Evolutionary conservation across 1,140 invertebrate species (phyloP).

Genomic region (Drosophila grimshawi): DNA sequence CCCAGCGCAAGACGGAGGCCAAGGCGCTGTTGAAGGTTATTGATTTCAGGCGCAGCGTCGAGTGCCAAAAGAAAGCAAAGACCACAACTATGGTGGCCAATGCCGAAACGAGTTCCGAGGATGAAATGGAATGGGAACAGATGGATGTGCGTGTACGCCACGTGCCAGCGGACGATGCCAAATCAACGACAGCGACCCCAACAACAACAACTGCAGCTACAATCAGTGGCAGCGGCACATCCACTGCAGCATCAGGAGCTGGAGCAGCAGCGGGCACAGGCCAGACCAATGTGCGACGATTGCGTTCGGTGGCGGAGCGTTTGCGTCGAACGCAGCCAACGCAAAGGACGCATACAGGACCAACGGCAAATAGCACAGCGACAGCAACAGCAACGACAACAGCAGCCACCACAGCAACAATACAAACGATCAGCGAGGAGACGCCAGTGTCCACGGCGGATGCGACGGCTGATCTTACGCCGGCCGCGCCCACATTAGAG

Average conservation of each 20-base stretch:
- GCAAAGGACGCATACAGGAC: conserved; percentile 17
- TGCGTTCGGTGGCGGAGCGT: conserved; percentile 35
- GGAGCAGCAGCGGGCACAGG: conserved; percentile 14
- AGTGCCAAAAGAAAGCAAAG: conserved; percentile 55
- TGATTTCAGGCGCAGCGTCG: conserved; percentile 86
- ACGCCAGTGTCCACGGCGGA: conserved; percentile 22
- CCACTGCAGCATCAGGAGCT: neutral
- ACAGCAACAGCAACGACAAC: conserved; percentile 15
- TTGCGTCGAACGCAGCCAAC: conserved; percentile 47
- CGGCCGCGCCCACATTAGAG: conserved; percentile 30
- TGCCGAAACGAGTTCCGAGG: conserved; percentile 77
- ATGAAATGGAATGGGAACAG: conserved; percentile 79
- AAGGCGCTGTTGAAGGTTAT: conserved; percentile 94
- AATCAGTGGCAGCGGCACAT: conserved; percentile 1
- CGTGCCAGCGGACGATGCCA: conserved; percentile 20
- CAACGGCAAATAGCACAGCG: conserved; percentile 28
- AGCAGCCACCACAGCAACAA: conserved; percentile 8
- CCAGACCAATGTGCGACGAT: conserved; percentile 4
- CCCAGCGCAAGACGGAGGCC: conserved; percentile 94
- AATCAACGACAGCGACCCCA: neutral
- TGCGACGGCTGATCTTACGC: conserved; percentile 3
- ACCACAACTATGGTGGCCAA: conserved; percentile 49
- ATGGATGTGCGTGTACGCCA: conserved; percentile 57
- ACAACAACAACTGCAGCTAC: conserved; percentile 16
- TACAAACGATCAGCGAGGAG: conserved; percentile 18